These are phyloP conservation scores for Plagodis pulveraria DNA, from an alignment of 2,888 invertebrate genomes.

Conservation along the genomic window DNA sequence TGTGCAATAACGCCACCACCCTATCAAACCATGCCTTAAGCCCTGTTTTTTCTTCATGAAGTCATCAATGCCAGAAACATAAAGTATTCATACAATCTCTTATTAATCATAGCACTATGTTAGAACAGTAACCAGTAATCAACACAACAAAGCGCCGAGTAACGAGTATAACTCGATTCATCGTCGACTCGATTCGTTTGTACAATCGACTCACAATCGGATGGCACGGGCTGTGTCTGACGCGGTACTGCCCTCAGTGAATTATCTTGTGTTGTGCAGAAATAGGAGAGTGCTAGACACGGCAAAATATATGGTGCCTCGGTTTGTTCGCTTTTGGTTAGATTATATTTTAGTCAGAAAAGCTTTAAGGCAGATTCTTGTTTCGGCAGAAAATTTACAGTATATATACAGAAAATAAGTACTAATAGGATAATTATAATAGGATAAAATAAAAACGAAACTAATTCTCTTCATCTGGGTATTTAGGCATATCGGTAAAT, in stretches of 20 bases:
- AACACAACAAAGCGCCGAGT: slow-evolving; percentile 31
- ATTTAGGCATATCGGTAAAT: too few relatives aligned
- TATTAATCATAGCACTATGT: neutral
- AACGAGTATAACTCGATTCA: slow-evolving; percentile 35
- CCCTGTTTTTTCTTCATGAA: neutral
- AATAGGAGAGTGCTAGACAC: slow-evolving; percentile 14
- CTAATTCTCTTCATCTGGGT: too few relatives aligned
- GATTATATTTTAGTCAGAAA: too few relatives aligned
- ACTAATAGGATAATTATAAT: too few relatives aligned
- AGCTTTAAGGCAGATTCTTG: too few relatives aligned
- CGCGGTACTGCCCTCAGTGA: slow-evolving; percentile 46
- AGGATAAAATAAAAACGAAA: too few relatives aligned
- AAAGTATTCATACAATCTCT: neutral
- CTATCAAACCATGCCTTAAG: too few relatives aligned
- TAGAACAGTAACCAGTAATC: slow-evolving; percentile 12
- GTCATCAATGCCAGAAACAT: neutral
- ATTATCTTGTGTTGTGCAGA: slow-evolving; percentile 46
- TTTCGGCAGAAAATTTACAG: too few relatives aligned
- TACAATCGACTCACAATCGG: slow-evolving; percentile 34
- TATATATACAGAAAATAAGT: too few relatives aligned
- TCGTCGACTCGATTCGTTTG: slow-evolving; percentile 31
- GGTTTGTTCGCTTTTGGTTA: too few relatives aligned
- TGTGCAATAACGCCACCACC: too few relatives aligned
- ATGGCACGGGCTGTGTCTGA: slow-evolving; percentile 47
- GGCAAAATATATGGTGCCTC: neutral